Percentiles rank a stretch among this genome's conserved stretches.
phyloP scores from a whole-genome alignment of 2,888 invertebrate genomes.

The Tachina lurida region DNA sequence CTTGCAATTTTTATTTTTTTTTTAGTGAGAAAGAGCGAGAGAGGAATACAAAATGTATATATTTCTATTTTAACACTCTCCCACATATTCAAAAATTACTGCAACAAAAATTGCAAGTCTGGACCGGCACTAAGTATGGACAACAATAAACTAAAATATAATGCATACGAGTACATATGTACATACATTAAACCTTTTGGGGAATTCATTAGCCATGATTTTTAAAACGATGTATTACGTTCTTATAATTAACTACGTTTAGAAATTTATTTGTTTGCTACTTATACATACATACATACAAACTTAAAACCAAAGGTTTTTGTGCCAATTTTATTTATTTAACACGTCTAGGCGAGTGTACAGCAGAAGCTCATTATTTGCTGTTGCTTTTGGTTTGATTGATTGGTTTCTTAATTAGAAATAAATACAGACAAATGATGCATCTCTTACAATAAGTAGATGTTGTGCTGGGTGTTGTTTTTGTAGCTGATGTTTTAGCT shows the following conservation, averaged over 20 bases:
- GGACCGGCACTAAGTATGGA: no score
- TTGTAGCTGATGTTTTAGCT: constrained; percentile 31
- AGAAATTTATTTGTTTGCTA: constrained; percentile 9
- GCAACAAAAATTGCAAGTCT: no score
- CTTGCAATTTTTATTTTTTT: no score
- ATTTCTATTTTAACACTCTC: no score
- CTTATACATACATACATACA: neutral
- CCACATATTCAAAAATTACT: no score
- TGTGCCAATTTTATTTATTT: constrained; percentile 20
- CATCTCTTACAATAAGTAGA: neutral
- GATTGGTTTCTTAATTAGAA: constrained; percentile 15
- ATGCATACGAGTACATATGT: no score
- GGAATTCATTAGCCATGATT: neutral
- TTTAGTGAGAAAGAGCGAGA: no score
- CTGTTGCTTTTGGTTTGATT: constrained; percentile 35
- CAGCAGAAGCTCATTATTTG: constrained; percentile 23
- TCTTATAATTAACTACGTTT: constrained; percentile 15
- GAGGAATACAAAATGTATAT: no score
- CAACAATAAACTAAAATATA: neutral
- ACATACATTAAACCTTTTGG: neutral
- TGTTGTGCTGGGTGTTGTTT: constrained; percentile 24
- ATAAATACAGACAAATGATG: neutral
- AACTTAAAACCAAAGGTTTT: no score
- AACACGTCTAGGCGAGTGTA: neutral
- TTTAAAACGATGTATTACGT: neutral